A percentile compares a stretch with the other conserved stretches of the same genome.
phyloP scores from a whole-genome alignment of 2,113 vertebrate genomes.

The Amblyopsis rosae region DNA sequence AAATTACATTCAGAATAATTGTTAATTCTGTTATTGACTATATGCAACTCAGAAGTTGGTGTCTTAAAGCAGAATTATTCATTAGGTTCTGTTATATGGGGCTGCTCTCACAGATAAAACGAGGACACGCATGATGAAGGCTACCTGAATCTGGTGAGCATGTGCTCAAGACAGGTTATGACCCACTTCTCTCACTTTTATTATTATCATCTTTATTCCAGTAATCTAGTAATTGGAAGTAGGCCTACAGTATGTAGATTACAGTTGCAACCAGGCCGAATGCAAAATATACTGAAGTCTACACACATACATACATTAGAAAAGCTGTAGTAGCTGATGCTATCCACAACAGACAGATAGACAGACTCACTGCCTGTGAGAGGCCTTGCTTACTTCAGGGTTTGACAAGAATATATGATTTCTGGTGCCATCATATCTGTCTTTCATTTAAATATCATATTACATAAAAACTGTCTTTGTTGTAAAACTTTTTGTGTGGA shows the following conservation, averaged over 20 bases:
- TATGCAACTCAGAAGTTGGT: neutral
- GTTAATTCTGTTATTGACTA: too few species aligned
- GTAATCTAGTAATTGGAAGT: neutral
- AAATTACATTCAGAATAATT: too few species aligned
- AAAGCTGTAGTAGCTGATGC: too few species aligned
- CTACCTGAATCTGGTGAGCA: conserved; percentile 23
- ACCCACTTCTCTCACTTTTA: conserved; percentile 8
- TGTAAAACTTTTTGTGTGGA: conserved; percentile 32
- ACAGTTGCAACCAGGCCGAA: too few species aligned
- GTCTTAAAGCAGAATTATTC: conserved; percentile 7
- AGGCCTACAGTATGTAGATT: too few species aligned
- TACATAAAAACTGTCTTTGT: conserved; percentile 26
- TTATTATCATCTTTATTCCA: neutral
- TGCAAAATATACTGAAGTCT: too few species aligned
- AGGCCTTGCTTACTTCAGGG: neutral
- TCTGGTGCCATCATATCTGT: conserved; percentile 40
- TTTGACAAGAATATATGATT: conserved; percentile 43
- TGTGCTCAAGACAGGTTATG: neutral
- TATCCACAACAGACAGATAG: neutral
- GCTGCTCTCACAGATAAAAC: conserved; percentile 16
- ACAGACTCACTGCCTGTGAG: neutral
- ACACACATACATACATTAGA: too few species aligned
- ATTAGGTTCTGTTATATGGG: neutral
- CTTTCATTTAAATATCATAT: conserved; percentile 30
- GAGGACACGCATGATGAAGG: conserved; percentile 22